Base-by-base conservation (phyloP, 92 coral and sea anemone genomes). In the Phenganax stokvisi region DNA sequence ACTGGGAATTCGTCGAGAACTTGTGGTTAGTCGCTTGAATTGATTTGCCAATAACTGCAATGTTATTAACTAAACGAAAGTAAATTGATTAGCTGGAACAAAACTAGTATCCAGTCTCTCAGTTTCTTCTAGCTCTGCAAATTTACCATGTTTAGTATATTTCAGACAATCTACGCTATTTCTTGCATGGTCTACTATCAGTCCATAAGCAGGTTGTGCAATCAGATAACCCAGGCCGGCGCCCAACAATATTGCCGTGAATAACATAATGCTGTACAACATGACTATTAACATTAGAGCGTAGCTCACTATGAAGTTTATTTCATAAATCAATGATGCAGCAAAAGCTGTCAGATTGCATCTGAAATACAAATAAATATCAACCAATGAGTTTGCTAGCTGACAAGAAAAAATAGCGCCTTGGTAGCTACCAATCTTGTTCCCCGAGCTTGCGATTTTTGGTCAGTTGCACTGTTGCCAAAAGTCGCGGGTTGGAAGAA, bases 241-340 rank as follows among this genome's bases (percentile, higher is more conserved):
- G 65, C 96, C 96, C 79, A 81, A 31, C 57, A 89, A 69, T 57
- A 86, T 80, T 12, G 96, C 86, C 53, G 88, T 64, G 83, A 90
- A 88, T 67, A 90, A 63, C 87, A 91, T 74, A 9, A 87, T 72
- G 80, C 83, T 87, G 85, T 86, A 86, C 2, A 89, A 80, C 96
- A 90, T 90, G 54, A 85, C 92, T 0, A 90, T 77, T 66, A 90
- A 82, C 96, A 91, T 91, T 78, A 91, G 81, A n/a, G 88, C 44
- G 47, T 91, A 91, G 9, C 86, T 88, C 69, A 90, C 65, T 10
- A 77, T 53, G 66, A 69, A 84, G 55, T 83, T 81, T 17, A 85
- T 60, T 63, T 25, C 16, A 72, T 88, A 84, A 13, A 88, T 54
- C 51, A 74, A 17, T 57, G 88, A 81, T 54, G 70, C 79, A 3